Conservation (phyloP, 1,140 invertebrate genomes). For the Drosophila elegans region DNA sequence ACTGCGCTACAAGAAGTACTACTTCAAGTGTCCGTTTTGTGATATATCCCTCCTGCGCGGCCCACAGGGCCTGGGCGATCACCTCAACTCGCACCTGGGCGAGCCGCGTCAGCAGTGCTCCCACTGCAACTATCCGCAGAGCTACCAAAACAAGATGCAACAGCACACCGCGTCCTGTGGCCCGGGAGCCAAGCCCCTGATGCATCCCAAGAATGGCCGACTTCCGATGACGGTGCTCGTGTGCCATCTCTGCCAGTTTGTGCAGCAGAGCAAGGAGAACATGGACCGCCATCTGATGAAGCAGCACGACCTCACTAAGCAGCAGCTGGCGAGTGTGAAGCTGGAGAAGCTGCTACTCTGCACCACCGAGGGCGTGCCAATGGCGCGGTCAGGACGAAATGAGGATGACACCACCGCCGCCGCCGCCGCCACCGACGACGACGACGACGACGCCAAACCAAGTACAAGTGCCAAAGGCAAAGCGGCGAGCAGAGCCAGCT, state of each 20-base stretch:
- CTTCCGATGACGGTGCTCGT: conserved; percentile 81
- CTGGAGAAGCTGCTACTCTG: conserved; percentile 31
- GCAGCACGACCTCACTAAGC: conserved; percentile 80
- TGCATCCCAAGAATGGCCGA: background rate
- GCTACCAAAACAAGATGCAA: background rate
- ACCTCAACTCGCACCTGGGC: conserved; percentile 88
- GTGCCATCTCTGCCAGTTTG: conserved; percentile 87
- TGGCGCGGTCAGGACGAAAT: background rate
- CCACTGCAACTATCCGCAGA: conserved; percentile 78
- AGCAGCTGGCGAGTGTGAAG: conserved; percentile 2
- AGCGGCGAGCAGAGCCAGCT: background rate
- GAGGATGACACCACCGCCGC: background rate
- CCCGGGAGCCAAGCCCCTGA: background rate
- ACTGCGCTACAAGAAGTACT: background rate
- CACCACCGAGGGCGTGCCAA: background rate
- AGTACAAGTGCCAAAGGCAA: background rate
- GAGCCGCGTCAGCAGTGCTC: conserved; percentile 87
- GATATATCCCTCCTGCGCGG: background rate
- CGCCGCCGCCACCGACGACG: no score
- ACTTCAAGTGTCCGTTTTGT: conserved; percentile 67
- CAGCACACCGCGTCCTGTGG: conserved; percentile 33
- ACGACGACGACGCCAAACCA: background rate
- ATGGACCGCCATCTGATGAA: conserved; percentile 86
- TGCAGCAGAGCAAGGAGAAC: conserved; percentile 86
- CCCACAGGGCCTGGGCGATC: conserved; percentile 81